Conservation (phyloP, 2,888 invertebrate genomes). For the Tanaodytes sp. region DNA sequence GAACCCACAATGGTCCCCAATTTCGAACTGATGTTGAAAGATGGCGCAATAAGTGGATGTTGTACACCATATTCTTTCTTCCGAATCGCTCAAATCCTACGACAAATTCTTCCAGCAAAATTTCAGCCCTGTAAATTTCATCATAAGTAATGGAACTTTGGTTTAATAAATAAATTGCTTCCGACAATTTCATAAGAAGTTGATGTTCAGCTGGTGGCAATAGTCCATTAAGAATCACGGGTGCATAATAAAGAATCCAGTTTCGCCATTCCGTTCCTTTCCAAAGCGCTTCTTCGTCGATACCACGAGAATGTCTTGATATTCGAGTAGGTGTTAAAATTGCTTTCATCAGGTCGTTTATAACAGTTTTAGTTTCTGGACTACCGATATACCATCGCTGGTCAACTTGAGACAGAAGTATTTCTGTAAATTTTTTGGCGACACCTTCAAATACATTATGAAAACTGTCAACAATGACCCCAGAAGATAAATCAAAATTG, state of each 20-base stretch:
- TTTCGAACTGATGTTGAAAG: slow-evolving; percentile 8
- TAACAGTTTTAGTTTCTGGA: not conserved
- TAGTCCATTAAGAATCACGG: not conserved
- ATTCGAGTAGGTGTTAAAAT: not conserved
- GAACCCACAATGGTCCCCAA: slow-evolving; percentile 31
- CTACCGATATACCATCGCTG: not conserved
- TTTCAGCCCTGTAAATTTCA: slow-evolving; percentile 7
- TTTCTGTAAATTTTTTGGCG: not conserved
- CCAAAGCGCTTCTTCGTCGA: slow-evolving; percentile 4
- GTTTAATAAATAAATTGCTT: slow-evolving; percentile 13
- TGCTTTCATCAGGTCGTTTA: not conserved
- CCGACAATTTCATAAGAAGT: slow-evolving; percentile 4
- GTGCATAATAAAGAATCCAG: slow-evolving; percentile 21
- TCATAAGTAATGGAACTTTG: slow-evolving; percentile 3
- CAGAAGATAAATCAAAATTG: not conserved
- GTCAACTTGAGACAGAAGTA: not conserved
- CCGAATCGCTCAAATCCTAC: slow-evolving; percentile 11
- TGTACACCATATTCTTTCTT: slow-evolving; percentile 12
- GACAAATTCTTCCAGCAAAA: slow-evolving; percentile 7
- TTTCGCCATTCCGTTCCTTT: slow-evolving; percentile 30
- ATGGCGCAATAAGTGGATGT: slow-evolving; percentile 26
- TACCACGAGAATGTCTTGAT: not conserved
- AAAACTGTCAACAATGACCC: slow-evolving; percentile 1
- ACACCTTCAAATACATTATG: slow-evolving; percentile 9
- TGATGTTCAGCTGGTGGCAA: not conserved